Conservation (phyloP, 2,797 vertebrate species). For the Syncerus caffer region DNA sequence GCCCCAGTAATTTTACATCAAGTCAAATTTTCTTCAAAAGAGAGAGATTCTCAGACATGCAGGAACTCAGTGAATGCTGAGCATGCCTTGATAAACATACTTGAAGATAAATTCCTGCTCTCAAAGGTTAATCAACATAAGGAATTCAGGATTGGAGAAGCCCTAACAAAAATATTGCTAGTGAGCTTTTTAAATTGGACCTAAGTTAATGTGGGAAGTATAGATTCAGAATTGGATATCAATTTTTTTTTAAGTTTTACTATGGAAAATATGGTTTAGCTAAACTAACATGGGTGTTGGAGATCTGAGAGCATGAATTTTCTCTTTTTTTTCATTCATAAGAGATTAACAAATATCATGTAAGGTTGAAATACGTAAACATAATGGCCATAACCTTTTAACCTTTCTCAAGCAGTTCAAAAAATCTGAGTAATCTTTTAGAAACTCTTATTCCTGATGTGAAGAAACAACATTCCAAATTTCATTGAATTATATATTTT, state of each 20-base stretch:
- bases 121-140: not conserved
- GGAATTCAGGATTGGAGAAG: not conserved
- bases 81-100: not conserved
- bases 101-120: not conserved
- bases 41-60: not conserved
- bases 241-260: not conserved
- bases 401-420: not conserved
- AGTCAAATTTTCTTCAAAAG: not conserved
- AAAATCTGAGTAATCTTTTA: not conserved
- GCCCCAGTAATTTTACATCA: not conserved
- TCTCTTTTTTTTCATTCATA: not conserved
- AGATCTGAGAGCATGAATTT: not conserved
- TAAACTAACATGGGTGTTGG: not conserved
- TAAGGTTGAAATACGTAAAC: not conserved
- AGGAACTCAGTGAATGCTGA: conserved; percentile 9
- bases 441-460: not conserved
- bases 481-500: not conserved
- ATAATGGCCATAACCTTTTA: not conserved
- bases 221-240: not conserved
- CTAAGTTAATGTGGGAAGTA: not conserved
- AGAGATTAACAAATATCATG: not conserved
- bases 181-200: not conserved
- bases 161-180: not conserved
- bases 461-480: not conserved
- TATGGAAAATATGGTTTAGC: not conserved